These are phyloP conservation scores for Achroia grisella DNA, from an alignment of 1,140 invertebrate genomes.

Conservation along the genomic window DNA sequence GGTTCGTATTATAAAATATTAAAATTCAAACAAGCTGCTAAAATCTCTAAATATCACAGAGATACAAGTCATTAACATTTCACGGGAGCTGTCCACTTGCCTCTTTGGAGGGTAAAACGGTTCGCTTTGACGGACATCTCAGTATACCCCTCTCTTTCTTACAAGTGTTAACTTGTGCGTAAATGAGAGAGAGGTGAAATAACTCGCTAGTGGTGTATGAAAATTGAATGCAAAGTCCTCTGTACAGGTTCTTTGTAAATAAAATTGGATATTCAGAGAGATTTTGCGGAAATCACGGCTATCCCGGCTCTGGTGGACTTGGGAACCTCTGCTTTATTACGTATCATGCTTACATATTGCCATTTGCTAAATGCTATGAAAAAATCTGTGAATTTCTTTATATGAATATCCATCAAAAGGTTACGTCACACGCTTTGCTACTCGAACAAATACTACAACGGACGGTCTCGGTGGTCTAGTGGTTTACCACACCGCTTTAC, in stretches of 20 bases:
- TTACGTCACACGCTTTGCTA: too few species aligned
- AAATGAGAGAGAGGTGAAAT: constrained; percentile 17
- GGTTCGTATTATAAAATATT: not conserved
- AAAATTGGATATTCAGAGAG: constrained; percentile 67
- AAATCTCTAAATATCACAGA: constrained; percentile 15
- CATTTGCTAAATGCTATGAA: too few species aligned
- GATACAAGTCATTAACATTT: constrained; percentile 38
- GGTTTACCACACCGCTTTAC: too few species aligned
- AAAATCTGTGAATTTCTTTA: too few species aligned
- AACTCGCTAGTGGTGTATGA: constrained; percentile 20
- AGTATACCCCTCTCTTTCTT: constrained; percentile 13
- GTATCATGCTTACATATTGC: constrained; percentile 7
- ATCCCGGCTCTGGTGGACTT: constrained; percentile 32
- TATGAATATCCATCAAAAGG: too few species aligned
- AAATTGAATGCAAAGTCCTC: constrained; percentile 47
- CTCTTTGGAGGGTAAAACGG: constrained; percentile 19
- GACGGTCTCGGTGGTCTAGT: too few species aligned
- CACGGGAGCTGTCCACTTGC: constrained; percentile 37
- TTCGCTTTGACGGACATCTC: constrained; percentile 29
- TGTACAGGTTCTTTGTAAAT: constrained; percentile 47
- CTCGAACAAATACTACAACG: too few species aligned
- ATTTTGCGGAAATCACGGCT: constrained; percentile 54
- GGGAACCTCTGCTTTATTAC: constrained; percentile 22
- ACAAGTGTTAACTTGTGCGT: not conserved
- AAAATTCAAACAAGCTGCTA: not conserved